These are phyloP conservation scores for Heliconius congener DNA, from an alignment of 1,140 invertebrate genomes.

Conservation along the genomic window DNA sequence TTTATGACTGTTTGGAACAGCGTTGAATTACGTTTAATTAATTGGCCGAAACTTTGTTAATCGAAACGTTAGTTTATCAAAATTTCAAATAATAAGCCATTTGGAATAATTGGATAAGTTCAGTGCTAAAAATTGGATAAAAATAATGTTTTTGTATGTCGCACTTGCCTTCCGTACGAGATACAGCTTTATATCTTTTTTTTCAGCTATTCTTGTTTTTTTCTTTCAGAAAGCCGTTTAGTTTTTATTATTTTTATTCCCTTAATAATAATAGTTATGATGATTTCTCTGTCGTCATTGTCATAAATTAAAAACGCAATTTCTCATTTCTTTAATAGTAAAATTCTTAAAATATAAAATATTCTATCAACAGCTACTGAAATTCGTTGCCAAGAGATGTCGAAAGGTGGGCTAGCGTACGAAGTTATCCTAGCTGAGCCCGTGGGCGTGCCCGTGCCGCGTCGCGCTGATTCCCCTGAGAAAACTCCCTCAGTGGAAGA, in stretches of 20 bases:
- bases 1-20: slow-evolving; percentile 22
- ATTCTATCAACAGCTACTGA: slow-evolving; percentile 86
- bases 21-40: slow-evolving; percentile 19
- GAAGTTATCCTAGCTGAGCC: slow-evolving; percentile 96
- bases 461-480: slow-evolving; percentile 85
- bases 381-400: slow-evolving; percentile 93
- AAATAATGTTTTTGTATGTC: background rate
- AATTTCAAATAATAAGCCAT: background rate
- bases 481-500: slow-evolving; percentile 88
- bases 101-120: background rate
- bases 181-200: background rate
- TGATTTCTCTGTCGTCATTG: background rate
- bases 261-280: background rate
- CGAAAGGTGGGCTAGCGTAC: slow-evolving; percentile 93
- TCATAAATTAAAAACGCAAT: background rate
- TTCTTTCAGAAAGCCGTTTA: background rate
- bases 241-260: background rate
- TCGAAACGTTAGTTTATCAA: background rate
- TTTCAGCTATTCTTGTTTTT: background rate
- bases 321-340: background rate
- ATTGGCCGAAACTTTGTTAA: background rate
- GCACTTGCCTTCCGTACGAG: background rate
- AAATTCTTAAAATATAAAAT: background rate
- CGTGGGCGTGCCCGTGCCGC: slow-evolving; percentile 82
- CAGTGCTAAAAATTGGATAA: background rate